Evolutionary conservation across 2,888 invertebrate species (phyloP), one percentile per base, ranked within the genome.

Genomic region (Eustalomyia histrio): DNA sequence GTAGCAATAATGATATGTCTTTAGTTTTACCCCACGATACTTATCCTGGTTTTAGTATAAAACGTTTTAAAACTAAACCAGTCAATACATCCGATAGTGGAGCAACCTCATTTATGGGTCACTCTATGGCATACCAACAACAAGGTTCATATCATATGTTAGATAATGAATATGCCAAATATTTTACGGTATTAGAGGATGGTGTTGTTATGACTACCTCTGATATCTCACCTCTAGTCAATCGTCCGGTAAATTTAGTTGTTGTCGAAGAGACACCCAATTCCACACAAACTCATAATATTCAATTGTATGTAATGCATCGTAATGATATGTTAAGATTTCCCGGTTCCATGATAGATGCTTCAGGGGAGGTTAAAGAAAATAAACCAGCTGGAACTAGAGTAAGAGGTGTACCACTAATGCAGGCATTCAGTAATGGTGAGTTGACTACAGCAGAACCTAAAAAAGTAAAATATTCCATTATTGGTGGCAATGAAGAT

Each of bases 141-240:
- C 83, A 67, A 3, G 87, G 87, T 10, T 92, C 92, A 83, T 95
- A 93, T 88, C 93, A 92, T 83, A 92, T 95, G 84, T 91, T 96
- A 86, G 95, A 96, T 87, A 95, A 95, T 64, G 95, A 95, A 83
- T 96, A 94, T 89, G 95, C 95, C 60, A 94, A 95, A 84, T 97
- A 95, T 91, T 97, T 97, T 90, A 95, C 97, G 10, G 94, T 97
- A 84, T 93, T 97, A 75, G 94, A 95, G 84, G 95, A 97, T 90
- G 97, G 97, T 67, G 93, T 97, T 74, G 94, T 97, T 75, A 97
- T 97, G 97, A 97, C 97, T 58, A 97, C 96, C 29, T 94, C 96
- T 50, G 96, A 97, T 88, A 92, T 97, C 53, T 93, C 94, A 68
- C 95, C 96, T 14, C 91, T 97, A 80, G 94, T 96, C 79, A 95